Evolutionary conservation across 2,113 vertebrate genomes (phyloP).

Genomic region (Synchiropus splendidus): DNA sequence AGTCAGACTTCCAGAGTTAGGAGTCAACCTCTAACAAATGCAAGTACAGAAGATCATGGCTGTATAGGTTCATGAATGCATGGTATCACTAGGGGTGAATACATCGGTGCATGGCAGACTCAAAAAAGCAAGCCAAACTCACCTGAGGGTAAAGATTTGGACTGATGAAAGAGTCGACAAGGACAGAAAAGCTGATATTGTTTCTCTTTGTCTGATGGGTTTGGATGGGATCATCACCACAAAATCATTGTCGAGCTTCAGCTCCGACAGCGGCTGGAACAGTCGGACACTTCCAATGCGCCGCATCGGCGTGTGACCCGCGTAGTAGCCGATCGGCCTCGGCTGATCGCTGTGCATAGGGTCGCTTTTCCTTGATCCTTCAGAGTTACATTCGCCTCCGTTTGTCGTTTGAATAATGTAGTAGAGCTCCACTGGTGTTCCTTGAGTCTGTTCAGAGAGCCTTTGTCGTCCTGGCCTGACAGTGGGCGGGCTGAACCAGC

Average conservation of each 20-base stretch:
- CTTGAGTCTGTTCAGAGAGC: slow-evolving; percentile 57
- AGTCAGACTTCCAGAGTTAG: too few relatives aligned
- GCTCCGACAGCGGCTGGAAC: slow-evolving; percentile 69
- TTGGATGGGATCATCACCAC: slow-evolving; percentile 81
- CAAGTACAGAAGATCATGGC: too few relatives aligned
- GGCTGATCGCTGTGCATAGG: slow-evolving; percentile 66
- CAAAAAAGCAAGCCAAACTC: slow-evolving; percentile 16
- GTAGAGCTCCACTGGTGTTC: slow-evolving; percentile 86
- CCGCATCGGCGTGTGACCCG: slow-evolving; percentile 72
- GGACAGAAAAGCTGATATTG: slow-evolving; percentile 73
- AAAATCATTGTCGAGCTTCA: slow-evolving; percentile 76
- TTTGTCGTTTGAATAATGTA: slow-evolving; percentile 72
- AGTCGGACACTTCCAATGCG: slow-evolving; percentile 79
- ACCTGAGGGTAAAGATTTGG: slow-evolving; percentile 89
- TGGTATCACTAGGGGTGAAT: too few relatives aligned
- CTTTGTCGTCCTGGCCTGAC: slow-evolving; percentile 73
- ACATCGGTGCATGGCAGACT: too few relatives aligned
- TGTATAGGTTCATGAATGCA: too few relatives aligned
- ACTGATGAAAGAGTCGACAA: slow-evolving; percentile 73
- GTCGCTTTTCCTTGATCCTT: slow-evolving; percentile 72
- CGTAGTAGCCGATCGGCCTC: slow-evolving; percentile 51
- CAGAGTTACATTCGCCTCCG: slow-evolving; percentile 68
- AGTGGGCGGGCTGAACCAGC: slow-evolving; percentile 75
- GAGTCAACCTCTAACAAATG: too few relatives aligned
- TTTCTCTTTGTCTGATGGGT: slow-evolving; percentile 80